These are phyloP conservation scores for Cataglyphis cursor DNA, from an alignment of 2,888 invertebrate genomes.

Conservation along the genomic window DNA sequence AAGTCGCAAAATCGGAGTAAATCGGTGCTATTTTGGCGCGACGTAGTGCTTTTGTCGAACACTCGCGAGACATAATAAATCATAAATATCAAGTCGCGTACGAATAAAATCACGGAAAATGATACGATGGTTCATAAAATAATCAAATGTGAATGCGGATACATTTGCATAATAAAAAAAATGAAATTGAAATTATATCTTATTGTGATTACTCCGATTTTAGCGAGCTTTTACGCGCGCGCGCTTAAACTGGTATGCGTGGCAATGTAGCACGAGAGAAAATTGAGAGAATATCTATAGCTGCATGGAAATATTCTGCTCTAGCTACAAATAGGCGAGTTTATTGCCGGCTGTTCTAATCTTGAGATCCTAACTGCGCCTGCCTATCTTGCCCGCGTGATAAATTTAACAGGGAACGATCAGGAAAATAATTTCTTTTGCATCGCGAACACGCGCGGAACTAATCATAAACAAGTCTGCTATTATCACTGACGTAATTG, in stretches of 20 bases:
- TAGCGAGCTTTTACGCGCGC: conserved; percentile 55
- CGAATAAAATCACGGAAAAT: conserved; percentile 29
- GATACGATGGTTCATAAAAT: conserved; percentile 14
- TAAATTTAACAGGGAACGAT: conserved; percentile 62
- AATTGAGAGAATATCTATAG: conserved; percentile 45
- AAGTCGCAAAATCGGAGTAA: conserved; percentile 77
- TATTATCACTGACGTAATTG: background rate
- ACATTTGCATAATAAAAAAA: background rate
- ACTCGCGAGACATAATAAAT: background rate
- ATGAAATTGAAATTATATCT: background rate
- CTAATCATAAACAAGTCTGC: background rate
- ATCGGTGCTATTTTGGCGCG: conserved; percentile 39
- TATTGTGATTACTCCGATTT: conserved; percentile 78
- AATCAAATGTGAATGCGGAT: background rate
- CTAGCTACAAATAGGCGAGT: conserved; percentile 44
- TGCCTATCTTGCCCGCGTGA: conserved; percentile 64
- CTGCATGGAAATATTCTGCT: conserved; percentile 32
- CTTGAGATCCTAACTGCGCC: conserved; percentile 63
- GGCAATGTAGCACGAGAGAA: conserved; percentile 80
- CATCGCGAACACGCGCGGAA: background rate
- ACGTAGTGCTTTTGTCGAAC: background rate
- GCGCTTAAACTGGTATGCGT: conserved; percentile 34
- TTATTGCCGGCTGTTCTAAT: conserved; percentile 51
- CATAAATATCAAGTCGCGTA: conserved; percentile 2
- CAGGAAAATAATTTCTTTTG: conserved; percentile 27